phyloP scores from a whole-genome alignment of 2,888 invertebrate species.

The Cryptops parisi region DNA sequence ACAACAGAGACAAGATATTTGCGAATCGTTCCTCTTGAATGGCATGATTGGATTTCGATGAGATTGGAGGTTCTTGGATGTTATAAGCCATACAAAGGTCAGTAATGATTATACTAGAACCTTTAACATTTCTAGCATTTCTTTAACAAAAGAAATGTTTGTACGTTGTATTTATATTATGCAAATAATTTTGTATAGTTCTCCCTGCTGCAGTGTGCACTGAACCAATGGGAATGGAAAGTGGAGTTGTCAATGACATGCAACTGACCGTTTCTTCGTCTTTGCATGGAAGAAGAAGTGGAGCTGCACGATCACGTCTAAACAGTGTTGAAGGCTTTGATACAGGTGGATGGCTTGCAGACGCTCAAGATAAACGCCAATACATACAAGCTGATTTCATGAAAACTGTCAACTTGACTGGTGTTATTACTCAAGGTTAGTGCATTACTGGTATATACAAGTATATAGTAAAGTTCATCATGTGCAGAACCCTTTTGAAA shows the following conservation, averaged over 20 bases:
- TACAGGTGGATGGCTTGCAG: slow-evolving; percentile 28
- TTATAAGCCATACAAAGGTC: slow-evolving; percentile 53
- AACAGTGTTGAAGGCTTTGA: slow-evolving; percentile 19
- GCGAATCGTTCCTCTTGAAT: slow-evolving; percentile 53
- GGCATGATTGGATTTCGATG: slow-evolving; percentile 57
- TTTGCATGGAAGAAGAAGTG: slow-evolving; percentile 14
- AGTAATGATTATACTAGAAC: too few relatives aligned
- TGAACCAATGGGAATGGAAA: slow-evolving; percentile 18
- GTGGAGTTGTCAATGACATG: slow-evolving; percentile 11
- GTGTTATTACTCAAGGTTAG: slow-evolving; percentile 25
- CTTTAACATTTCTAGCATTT: too few relatives aligned
- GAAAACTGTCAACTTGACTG: slow-evolving; percentile 21
- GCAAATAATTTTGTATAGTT: too few relatives aligned
- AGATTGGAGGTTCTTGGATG: slow-evolving; percentile 65
- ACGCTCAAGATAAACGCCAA: slow-evolving; percentile 23
- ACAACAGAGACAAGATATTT: slow-evolving; percentile 56
- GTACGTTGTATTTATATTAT: too few relatives aligned
- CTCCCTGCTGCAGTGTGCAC: slow-evolving; percentile 15
- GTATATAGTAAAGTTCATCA: background rate
- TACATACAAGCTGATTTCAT: slow-evolving; percentile 24
- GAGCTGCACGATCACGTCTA: slow-evolving; percentile 15
- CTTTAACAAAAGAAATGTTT: too few relatives aligned
- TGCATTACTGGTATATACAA: background rate
- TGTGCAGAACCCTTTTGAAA: background rate
- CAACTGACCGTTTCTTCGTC: slow-evolving; percentile 18